These are phyloP conservation scores for Allacma fusca DNA, from an alignment of 2,888 invertebrate species.

Conservation along the genomic window DNA sequence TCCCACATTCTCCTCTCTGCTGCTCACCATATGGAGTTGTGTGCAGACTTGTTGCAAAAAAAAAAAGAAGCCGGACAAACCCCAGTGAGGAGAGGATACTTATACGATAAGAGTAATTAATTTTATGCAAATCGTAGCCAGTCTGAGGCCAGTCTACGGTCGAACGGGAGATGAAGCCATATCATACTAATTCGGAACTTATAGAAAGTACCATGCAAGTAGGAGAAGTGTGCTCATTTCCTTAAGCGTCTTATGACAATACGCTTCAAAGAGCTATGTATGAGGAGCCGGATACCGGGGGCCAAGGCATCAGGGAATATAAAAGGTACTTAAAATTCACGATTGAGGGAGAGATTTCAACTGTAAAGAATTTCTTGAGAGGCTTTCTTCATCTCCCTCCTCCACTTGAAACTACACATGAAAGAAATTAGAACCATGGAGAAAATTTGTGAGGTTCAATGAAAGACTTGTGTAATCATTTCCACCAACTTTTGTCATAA, in stretches of 20 bases:
- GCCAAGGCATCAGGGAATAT: too few species aligned
- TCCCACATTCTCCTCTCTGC: too few species aligned
- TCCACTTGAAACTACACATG: too few species aligned
- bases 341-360: too few species aligned
- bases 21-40: neutral
- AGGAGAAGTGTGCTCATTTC: neutral
- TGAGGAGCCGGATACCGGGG: too few species aligned
- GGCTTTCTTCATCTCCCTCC: too few species aligned
- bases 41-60: neutral
- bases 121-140: neutral
- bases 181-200: neutral
- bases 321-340: too few species aligned
- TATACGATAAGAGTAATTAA: neutral
- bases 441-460: neutral
- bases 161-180: neutral
- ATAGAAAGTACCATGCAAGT: neutral
- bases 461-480: neutral
- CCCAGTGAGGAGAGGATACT: neutral
- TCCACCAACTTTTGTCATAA: constrained; percentile 6
- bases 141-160: neutral
- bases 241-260: neutral
- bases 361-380: too few species aligned
- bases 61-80: constrained; percentile 3
- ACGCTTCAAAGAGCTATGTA: too few species aligned
- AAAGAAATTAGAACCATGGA: too few species aligned